A percentile compares a stretch with the other conserved stretches of the same genome.
phyloP scores from a whole-genome alignment of 92 coral and sea anemone species.

The Montipora capitata region DNA sequence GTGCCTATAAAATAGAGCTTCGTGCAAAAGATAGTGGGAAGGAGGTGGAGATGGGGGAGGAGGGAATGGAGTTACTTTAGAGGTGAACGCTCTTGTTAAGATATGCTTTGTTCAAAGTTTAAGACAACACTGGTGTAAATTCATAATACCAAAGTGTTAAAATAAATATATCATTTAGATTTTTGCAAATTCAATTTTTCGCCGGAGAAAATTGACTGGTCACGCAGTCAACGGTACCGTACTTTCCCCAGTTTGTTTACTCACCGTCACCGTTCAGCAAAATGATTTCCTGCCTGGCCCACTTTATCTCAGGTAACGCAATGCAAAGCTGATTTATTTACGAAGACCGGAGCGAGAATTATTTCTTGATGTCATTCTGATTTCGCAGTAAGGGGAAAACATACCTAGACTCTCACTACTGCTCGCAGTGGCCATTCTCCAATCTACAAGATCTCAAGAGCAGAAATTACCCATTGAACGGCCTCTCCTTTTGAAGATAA shows the following conservation, averaged over 20 bases:
- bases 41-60: neutral
- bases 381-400: constrained; percentile 35
- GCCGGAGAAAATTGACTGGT: constrained; percentile 11
- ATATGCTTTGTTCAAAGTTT: neutral
- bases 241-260: neutral
- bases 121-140: neutral
- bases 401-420: neutral
- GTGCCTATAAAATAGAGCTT: constrained; percentile 28
- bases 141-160: neutral
- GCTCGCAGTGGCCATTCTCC: constrained; percentile 42
- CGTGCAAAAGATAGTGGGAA: constrained; percentile 26
- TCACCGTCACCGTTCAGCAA: constrained; percentile 24
- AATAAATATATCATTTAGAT: no score
- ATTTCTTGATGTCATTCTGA: constrained; percentile 49
- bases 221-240: constrained; percentile 49
- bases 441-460: constrained; percentile 11
- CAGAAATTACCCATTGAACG: constrained; percentile 31
- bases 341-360: constrained; percentile 2
- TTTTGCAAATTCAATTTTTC: no score
- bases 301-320: constrained; percentile 34
- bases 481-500: constrained; percentile 45
- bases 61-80: constrained; percentile 27
- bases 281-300: constrained; percentile 31
- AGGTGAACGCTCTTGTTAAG: neutral
- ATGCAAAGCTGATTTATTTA: neutral